Base-by-base conservation (phyloP, 2,113 vertebrate genomes). In the Actenoides hombroni region DNA sequence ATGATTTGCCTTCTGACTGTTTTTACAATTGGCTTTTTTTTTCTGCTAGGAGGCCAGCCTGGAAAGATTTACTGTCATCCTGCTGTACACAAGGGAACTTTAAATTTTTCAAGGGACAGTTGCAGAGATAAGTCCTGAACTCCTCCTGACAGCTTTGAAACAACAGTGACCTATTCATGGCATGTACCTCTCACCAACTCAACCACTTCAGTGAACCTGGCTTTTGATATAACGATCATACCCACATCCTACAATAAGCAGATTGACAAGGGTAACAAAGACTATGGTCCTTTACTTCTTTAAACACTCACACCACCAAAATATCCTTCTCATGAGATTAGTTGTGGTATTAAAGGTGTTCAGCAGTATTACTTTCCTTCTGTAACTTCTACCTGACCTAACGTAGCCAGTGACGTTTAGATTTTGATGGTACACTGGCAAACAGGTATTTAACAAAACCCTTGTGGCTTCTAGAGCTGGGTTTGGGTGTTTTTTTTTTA, bases 61-160 rank as follows among this genome's bases (percentile, higher is more conserved):
- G 92, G 90, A 83, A 93, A 94, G 92, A 93, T 92, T 96, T 96
- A 91, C 79, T 85, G 64, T 91, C 87, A 81, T 35, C 95, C 70
- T 75, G 64, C 64, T 40, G 65, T 35, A 68, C 86, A 74, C 90
- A 60, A 60, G 87, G 87, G 95, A 94, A 91, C 83, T 49, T 68
- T 94, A 88, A 85, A 91, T 87, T 91, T 85, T 94, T 64, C 76
- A 90, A 77, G 86, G 90, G 90, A 92, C 86, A 69, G 90, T 87
- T 90, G 70, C 75, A 78, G 46, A 92, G 92, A 78, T 92, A 90
- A 92, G 90, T 54, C 73, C 75, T 54, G 75, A 90, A 69, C 40
- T 87, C 71, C 53, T 88, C 42, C 77, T 86, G 85, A 65, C 81
- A 94, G 95, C 67, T 82, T 84, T 92, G 92, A 94, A 94, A 90